These are phyloP conservation scores for Enteromius treurensis DNA, from an alignment of 2,797 vertebrate genomes.

Conservation along the genomic window DNA sequence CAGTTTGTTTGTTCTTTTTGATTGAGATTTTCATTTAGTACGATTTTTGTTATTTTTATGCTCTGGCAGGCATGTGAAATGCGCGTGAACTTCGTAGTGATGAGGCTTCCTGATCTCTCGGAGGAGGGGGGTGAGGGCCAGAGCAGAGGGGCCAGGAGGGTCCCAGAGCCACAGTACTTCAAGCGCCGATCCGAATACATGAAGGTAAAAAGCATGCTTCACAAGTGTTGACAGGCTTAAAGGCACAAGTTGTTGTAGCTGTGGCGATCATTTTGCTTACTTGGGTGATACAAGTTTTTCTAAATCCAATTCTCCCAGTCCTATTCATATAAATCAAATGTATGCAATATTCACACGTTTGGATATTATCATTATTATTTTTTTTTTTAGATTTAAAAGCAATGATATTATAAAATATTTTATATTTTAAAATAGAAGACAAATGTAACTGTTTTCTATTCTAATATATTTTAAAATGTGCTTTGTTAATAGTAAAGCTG, in stretches of 20 bases:
- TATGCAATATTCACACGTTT: too few relatives aligned
- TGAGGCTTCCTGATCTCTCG: conserved; percentile 77
- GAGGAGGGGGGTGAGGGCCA: conserved; percentile 81
- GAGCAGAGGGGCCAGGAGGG: conserved; percentile 74
- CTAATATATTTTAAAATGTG: not conserved
- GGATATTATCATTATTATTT: too few relatives aligned
- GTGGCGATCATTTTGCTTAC: not conserved
- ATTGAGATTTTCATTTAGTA: too few relatives aligned
- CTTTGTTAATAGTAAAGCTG: not conserved
- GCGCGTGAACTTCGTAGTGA: conserved; percentile 90
- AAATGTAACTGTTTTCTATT: not conserved
- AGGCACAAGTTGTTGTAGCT: not conserved
- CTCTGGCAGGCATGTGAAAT: conserved; percentile 84
- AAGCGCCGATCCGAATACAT: conserved; percentile 81
- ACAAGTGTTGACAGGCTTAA: not conserved
- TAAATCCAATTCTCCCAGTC: not conserved
- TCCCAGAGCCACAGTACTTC: conserved; percentile 80
- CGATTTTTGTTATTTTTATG: not conserved
- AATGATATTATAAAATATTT: not conserved
- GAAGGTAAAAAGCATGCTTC: conserved; percentile 74
- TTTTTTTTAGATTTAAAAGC: not conserved
- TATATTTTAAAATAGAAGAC: too few relatives aligned
- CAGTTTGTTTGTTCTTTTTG: too few relatives aligned
- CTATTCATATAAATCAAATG: not conserved
- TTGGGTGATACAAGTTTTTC: conserved; percentile 2